Conservation (phyloP, 2,888 invertebrate genomes). For the Hypolimnas misippus region DNA sequence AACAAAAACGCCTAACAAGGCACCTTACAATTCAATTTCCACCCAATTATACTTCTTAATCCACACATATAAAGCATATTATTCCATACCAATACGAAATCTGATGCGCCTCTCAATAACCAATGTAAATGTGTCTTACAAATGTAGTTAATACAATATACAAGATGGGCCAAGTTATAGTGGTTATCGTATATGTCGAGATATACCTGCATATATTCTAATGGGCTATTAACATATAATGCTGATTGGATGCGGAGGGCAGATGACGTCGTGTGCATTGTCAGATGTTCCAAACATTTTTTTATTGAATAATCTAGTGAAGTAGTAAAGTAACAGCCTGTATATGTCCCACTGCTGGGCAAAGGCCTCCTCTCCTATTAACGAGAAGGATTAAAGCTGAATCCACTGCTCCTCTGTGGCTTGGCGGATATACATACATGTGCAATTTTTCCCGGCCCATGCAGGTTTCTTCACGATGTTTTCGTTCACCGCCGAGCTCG, state of each 20-base stretch:
- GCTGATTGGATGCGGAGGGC: constrained; percentile 83
- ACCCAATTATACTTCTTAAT: not conserved
- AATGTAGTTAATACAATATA: constrained; percentile 44
- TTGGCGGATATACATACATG: too few species aligned
- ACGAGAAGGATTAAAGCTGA: too few species aligned
- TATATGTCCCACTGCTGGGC: too few species aligned
- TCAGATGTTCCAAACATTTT: constrained; percentile 59
- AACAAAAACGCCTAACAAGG: not conserved
- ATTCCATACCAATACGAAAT: constrained; percentile 38
- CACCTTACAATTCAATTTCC: not conserved
- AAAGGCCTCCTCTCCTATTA: too few species aligned
- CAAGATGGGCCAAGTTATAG: constrained; percentile 48
- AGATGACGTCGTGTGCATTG: constrained; percentile 63
- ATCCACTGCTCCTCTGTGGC: too few species aligned
- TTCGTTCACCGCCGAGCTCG: too few species aligned
- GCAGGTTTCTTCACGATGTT: too few species aligned
- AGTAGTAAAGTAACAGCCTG: too few species aligned
- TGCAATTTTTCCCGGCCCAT: too few species aligned
- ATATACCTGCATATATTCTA: constrained; percentile 79
- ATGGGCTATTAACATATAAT: constrained; percentile 84
- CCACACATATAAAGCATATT: constrained; percentile 42
- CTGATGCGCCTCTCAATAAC: constrained; percentile 50
- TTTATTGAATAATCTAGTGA: too few species aligned
- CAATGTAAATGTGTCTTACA: constrained; percentile 51
- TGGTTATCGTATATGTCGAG: constrained; percentile 63